Percentiles rank a stretch among this genome's conserved stretches.
These are phyloP conservation scores for Diloba caeruleocephala DNA, from an alignment of 2,888 invertebrate genomes.

Conservation along the genomic window DNA sequence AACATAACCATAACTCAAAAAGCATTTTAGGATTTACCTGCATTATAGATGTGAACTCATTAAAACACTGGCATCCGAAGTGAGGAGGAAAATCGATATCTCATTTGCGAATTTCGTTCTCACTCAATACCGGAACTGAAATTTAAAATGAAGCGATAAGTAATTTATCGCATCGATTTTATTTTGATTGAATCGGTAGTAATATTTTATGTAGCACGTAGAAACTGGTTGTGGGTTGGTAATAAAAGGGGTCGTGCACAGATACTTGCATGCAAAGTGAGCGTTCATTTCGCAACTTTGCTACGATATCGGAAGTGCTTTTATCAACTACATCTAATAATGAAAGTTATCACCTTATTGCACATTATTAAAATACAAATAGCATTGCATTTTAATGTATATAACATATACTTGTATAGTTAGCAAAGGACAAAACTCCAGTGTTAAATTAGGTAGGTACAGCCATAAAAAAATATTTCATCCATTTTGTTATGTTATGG, in stretches of 20 bases:
- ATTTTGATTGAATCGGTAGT: conserved; percentile 33
- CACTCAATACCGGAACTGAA: conserved; percentile 28
- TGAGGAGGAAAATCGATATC: conserved; percentile 24
- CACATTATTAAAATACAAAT: background rate
- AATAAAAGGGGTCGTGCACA: conserved; percentile 35
- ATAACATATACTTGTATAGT: too few relatives aligned
- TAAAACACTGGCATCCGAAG: conserved; percentile 3
- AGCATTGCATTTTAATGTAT: too few relatives aligned
- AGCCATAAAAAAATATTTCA: too few relatives aligned
- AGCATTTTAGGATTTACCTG: too few relatives aligned
- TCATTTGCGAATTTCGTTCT: conserved; percentile 19
- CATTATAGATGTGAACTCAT: background rate
- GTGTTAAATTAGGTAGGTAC: too few relatives aligned
- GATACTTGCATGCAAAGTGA: conserved; percentile 16
- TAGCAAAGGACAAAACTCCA: too few relatives aligned
- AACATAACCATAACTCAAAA: too few relatives aligned
- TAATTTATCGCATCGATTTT: conserved; percentile 28
- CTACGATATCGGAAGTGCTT: conserved; percentile 31
- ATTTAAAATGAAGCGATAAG: conserved; percentile 15
- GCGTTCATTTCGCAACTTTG: conserved; percentile 37
- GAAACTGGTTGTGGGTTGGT: conserved; percentile 21
- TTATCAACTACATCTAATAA: conserved; percentile 34
- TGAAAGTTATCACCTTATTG: conserved; percentile 18
- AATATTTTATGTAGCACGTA: conserved; percentile 10
- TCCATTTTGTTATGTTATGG: too few relatives aligned